phyloP scores from a whole-genome alignment of 2,888 invertebrate genomes.

The Halictus ligatus region DNA sequence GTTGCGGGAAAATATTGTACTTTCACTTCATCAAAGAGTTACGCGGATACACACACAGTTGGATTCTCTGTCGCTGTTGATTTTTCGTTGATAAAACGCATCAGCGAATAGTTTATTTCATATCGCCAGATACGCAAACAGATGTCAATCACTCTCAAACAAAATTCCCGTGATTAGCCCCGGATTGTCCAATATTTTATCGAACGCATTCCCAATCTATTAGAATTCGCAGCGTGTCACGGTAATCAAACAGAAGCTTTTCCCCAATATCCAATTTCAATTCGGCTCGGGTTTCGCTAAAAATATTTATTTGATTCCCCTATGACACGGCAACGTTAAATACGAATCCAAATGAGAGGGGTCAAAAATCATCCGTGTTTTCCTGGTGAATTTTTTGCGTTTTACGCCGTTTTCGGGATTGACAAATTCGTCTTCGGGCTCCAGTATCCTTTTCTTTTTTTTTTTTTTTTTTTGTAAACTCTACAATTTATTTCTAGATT shows the following conservation, averaged over 20 bases:
- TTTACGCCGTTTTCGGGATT: not conserved
- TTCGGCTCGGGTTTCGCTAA: too few relatives aligned
- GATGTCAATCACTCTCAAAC: not conserved
- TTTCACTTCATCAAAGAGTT: not conserved
- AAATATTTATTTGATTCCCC: not conserved
- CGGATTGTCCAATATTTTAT: not conserved
- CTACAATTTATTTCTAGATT: not conserved
- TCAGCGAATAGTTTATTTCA: not conserved
- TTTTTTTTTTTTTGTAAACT: not conserved
- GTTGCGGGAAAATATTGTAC: not conserved
- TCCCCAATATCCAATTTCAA: not conserved
- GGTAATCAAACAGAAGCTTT: not conserved
- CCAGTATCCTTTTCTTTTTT: too few relatives aligned
- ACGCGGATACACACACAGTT: not conserved
- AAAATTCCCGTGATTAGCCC: not conserved
- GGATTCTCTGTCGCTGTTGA: not conserved
- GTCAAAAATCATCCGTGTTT: not conserved
- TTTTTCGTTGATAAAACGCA: not conserved
- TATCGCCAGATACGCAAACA: not conserved
- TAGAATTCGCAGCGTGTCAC: not conserved
- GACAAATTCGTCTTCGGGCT: not conserved
- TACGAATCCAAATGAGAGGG: not conserved
- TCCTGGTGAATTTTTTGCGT: not conserved
- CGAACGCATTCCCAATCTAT: not conserved
- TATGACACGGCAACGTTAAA: not conserved